A percentile compares a stretch with the other conserved stretches of the same genome.
phyloP scores from a whole-genome alignment of 2,113 vertebrate species.

The Mus pahari region DNA sequence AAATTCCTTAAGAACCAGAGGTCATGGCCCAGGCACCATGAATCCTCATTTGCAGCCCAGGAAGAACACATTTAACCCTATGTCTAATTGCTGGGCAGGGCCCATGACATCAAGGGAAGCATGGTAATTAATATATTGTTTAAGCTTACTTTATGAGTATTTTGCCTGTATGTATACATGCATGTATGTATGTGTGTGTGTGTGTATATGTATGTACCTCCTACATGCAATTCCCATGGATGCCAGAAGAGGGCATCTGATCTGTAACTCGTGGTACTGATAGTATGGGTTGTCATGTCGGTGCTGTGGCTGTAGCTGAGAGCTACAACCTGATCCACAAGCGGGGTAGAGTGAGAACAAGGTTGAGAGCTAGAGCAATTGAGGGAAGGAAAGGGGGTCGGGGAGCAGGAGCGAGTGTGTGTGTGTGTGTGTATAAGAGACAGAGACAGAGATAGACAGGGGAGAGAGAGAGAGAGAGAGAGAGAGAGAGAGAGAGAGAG shows the following conservation, averaged over 20 bases:
- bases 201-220: rapidly evolving
- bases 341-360: not conserved
- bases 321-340: not conserved
- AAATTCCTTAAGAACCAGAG: not conserved
- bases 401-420: no score
- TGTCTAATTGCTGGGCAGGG: not conserved
- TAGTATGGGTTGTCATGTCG: no score
- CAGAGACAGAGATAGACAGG: not conserved
- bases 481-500: not conserved
- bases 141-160: not conserved
- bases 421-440: no score
- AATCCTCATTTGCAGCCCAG: not conserved
- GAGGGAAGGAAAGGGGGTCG: not conserved
- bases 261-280: not conserved
- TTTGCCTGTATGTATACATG: not conserved
- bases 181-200: no score
- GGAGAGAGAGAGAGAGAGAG: not conserved
- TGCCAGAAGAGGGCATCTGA: not conserved
- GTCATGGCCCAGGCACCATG: not conserved
- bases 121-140: not conserved
- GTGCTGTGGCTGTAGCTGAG: not conserved
- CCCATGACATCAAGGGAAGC: not conserved
- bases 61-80: not conserved
- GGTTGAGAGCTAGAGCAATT: not conserved
- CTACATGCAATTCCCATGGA: not conserved